A percentile compares a stretch with the other conserved stretches of the same genome.
phyloP scores from a whole-genome alignment of 2,797 vertebrate genomes.

The Florisuga fusca region DNA sequence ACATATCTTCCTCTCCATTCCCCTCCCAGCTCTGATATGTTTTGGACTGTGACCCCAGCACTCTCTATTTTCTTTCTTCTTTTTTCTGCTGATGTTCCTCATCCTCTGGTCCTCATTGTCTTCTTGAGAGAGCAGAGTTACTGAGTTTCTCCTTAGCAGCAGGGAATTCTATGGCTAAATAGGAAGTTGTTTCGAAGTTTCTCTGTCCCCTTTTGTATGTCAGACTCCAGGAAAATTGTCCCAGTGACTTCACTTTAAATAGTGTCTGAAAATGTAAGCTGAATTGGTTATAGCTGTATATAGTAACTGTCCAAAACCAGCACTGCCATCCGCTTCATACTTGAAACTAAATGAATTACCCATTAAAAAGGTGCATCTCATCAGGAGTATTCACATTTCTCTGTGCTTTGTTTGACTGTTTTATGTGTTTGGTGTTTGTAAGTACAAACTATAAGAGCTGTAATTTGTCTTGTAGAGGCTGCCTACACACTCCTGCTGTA shows the following conservation, averaged over 20 bases:
- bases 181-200: not conserved
- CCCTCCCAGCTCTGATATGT: not conserved
- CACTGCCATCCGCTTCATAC: not conserved
- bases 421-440: not conserved
- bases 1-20: not conserved
- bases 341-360: not conserved
- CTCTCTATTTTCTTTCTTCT: not conserved
- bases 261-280: not conserved
- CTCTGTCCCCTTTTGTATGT: not conserved
- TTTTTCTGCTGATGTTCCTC: not conserved
- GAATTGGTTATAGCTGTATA: not conserved
- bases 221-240: not conserved
- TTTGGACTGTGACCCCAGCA: not conserved
- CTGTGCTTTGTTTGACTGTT: not conserved
- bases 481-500: conserved; percentile 96
- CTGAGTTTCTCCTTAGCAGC: not conserved
- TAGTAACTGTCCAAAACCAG: not conserved
- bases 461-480: conserved; percentile 84
- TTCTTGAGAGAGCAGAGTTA: not conserved
- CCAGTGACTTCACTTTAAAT: not conserved
- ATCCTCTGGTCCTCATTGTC: not conserved
- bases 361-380: not conserved
- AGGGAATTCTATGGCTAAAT: not conserved
- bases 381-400: not conserved
- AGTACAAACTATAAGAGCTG: not conserved